These are phyloP conservation scores for Panthera leo DNA, from an alignment of 2,113 vertebrate species.

Conservation along the genomic window DNA sequence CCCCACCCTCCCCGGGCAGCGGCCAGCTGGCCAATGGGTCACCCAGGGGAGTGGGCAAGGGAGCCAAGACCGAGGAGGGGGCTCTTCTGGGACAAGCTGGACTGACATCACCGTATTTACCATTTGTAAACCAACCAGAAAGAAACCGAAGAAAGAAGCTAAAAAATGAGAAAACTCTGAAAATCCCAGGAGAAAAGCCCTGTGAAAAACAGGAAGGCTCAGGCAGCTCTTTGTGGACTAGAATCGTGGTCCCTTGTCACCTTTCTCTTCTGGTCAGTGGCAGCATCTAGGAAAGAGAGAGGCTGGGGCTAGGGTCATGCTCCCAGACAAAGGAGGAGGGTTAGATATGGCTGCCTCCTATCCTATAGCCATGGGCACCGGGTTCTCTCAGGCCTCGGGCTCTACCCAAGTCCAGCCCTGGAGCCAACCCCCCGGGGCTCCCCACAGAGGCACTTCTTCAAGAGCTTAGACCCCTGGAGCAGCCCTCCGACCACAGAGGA, in stretches of 20 bases:
- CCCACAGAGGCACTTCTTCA: background rate
- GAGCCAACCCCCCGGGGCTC: background rate
- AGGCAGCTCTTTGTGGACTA: rapidly evolving
- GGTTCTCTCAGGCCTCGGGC: background rate
- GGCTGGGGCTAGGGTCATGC: too few relatives aligned
- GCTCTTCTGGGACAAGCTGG: constrained; percentile 30
- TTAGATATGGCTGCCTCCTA: background rate
- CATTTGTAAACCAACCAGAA: background rate
- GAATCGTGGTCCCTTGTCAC: too few relatives aligned
- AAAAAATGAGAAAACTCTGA: background rate
- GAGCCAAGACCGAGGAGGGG: background rate
- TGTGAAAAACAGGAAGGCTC: background rate
- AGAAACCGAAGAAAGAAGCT: background rate
- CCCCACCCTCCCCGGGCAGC: rapidly evolving
- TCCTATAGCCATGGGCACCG: background rate
- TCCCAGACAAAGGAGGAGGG: background rate
- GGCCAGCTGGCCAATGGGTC: constrained; percentile 64
- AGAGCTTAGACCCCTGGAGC: background rate
- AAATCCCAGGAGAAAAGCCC: background rate
- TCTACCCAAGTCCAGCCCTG: background rate
- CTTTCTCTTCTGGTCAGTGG: background rate
- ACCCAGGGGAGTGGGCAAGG: background rate
- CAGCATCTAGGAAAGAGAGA: background rate
- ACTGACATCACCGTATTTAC: background rate
- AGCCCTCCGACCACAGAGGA: background rate